A percentile compares a stretch with the other conserved stretches of the same genome.
These are phyloP conservation scores for Leptodactylus fuscus DNA, from an alignment of 2,113 vertebrate genomes.

Conservation along the genomic window DNA sequence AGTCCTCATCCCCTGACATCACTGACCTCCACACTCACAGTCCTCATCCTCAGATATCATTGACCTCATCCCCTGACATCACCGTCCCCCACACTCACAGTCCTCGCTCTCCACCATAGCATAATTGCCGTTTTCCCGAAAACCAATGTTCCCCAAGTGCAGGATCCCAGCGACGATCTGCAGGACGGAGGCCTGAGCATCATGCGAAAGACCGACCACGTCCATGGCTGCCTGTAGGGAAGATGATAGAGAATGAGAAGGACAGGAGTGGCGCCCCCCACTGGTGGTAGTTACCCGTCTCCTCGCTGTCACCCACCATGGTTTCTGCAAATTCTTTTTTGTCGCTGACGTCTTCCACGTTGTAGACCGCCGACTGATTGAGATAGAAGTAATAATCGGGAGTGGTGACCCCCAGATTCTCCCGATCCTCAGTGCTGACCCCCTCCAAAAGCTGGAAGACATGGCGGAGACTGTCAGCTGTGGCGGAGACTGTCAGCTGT, in stretches of 20 bases:
- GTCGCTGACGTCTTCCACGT: slow-evolving; percentile 80
- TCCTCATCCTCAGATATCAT: slow-evolving; percentile 81
- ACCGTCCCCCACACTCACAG: slow-evolving; percentile 70
- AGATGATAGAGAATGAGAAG: background rate
- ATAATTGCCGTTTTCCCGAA: slow-evolving; percentile 82
- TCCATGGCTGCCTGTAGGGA: slow-evolving; percentile 76
- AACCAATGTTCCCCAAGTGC: slow-evolving; percentile 81
- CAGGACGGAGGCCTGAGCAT: slow-evolving; percentile 77
- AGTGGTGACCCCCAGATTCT: slow-evolving; percentile 79
- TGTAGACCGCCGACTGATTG: slow-evolving; percentile 81
- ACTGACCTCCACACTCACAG: slow-evolving; percentile 70
- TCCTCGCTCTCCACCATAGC: slow-evolving; percentile 81
- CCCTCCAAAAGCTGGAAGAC: slow-evolving; percentile 73
- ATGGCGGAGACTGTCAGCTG: background rate
- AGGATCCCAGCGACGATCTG: slow-evolving; percentile 82
- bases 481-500: background rate
- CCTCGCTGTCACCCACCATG: slow-evolving; percentile 67
- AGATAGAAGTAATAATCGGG: slow-evolving; percentile 83
- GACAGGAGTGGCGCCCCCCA: background rate
- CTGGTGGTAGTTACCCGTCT: background rate
- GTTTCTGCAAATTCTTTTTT: slow-evolving; percentile 80
- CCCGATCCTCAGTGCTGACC: slow-evolving; percentile 72
- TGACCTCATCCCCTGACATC: background rate
- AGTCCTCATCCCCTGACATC: background rate
- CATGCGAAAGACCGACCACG: slow-evolving; percentile 75